Evolutionary conservation across 1,140 invertebrate genomes (phyloP).

Genomic region (Delia radicum): DNA sequence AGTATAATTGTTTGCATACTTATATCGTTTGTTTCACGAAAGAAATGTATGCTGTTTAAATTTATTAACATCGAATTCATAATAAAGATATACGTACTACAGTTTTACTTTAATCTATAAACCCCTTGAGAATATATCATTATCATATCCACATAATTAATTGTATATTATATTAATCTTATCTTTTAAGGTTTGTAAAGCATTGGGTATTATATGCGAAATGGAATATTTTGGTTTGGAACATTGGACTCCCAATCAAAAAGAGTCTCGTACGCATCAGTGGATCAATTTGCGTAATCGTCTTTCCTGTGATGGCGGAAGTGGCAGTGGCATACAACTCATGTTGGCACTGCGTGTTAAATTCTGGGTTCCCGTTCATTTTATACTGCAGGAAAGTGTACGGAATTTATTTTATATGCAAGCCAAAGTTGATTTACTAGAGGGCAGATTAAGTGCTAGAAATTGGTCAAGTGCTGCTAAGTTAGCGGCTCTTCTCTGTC

Average conservation of each 20-base stretch:
- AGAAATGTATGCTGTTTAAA: too few species aligned
- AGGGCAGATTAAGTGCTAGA: constrained; percentile 67
- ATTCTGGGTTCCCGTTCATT: constrained; percentile 88
- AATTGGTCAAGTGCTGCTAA: constrained; percentile 71
- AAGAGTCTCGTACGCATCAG: constrained; percentile 55
- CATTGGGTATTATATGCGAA: constrained; percentile 78
- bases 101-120: too few species aligned
- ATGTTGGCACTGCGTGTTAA: constrained; percentile 71
- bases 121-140: too few species aligned
- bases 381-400: constrained; percentile 78
- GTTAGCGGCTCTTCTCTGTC: constrained; percentile 74
- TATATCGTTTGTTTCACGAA: too few species aligned
- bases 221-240: constrained; percentile 83
- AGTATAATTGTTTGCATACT: too few species aligned
- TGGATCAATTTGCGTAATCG: constrained; percentile 86
- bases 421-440: constrained; percentile 71
- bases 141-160: too few species aligned
- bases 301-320: constrained; percentile 63
- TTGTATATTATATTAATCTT: too few species aligned
- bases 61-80: too few species aligned
- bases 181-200: constrained; percentile 74
- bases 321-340: constrained; percentile 59
- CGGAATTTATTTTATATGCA: constrained; percentile 84
- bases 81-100: too few species aligned
- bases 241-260: constrained; percentile 52